Base-by-base conservation (phyloP, 2,797 vertebrate species). In the Thamnophis elegans region DNA sequence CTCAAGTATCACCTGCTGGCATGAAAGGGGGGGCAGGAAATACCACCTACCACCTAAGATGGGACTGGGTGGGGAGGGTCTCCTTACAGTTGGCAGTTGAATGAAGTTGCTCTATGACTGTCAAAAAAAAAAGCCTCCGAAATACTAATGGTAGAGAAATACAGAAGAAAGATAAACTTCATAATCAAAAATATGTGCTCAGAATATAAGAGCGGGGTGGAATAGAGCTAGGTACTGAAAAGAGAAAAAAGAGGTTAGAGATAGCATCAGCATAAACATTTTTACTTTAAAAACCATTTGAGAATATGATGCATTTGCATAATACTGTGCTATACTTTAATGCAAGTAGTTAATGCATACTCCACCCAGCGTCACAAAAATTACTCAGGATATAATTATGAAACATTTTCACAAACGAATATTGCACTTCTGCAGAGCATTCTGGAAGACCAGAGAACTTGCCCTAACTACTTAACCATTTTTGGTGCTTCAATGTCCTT, bases 401-500 rank as follows among this genome's bases (percentile, higher is more conserved):
- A 20, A 51, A 85, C 6, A n/a, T 25, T 89, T 89, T 28, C 36
- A 8, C 47, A 53, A 86, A 25, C 25, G 16, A 62, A 55, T 12
- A 73, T 22, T 28, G 42, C 11, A 42, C n/a, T n/a, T 68, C 51
- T 65, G 2, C 36, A 73, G 6, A 73, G 16, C 32, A 25, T 89
- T 89, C 18, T 36, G 20, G 56, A 32, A 85, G 25, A 13, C 47
- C 20, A 36, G 73, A 47, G n/a, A 85, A 55, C 56, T 4, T 85
- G 58, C 73, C 73, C 26, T 58, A 13, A 22, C n/a, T 22, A 47
- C 78, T 85, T 85, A 59, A 32, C 1, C 13, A 11, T 65, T 65
- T 26, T 59, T 42, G 56, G 26, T 0, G 8, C 3, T 0, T 0
- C 53, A 25, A n/a, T 90, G 68, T 85, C 1, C 53, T 5, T 1